Evolutionary conservation across 2,888 invertebrate genomes (phyloP).

Genomic region (Caenorhabditis virilis): DNA sequence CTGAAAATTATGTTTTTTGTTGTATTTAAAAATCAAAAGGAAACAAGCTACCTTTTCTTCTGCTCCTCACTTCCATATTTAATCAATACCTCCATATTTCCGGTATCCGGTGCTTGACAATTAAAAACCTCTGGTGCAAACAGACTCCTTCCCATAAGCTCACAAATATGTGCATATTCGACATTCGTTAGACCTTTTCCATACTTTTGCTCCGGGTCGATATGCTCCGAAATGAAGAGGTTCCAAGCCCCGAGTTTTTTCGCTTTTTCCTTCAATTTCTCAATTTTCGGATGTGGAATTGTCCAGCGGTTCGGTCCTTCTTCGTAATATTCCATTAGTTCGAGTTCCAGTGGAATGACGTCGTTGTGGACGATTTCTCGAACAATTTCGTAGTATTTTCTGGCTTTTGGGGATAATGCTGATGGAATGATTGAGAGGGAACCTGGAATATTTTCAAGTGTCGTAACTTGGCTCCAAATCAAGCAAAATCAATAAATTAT

Average conservation of each 20-base stretch:
- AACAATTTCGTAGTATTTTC: constrained; percentile 68
- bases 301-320: constrained; percentile 67
- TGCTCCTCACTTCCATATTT: constrained; percentile 71
- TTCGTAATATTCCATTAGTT: constrained; percentile 62
- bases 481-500: no score
- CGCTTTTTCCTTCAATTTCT: constrained; percentile 70
- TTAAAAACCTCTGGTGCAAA: constrained; percentile 72
- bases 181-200: constrained; percentile 70
- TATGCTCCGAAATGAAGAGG: constrained; percentile 70
- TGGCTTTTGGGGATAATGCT: constrained; percentile 69
- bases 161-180: constrained; percentile 72
- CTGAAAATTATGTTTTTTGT: background rate
- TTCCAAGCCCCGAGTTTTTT: constrained; percentile 71
- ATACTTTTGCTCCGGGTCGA: constrained; percentile 68
- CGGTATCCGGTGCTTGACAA: constrained; percentile 72
- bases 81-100: constrained; percentile 72
- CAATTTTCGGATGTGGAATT: constrained; percentile 67
- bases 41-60: constrained; percentile 55
- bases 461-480: no score
- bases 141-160: constrained; percentile 70
- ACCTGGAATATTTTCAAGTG: constrained; percentile 51
- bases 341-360: constrained; percentile 69
- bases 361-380: constrained; percentile 69
- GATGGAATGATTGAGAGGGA: constrained; percentile 68
- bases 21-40: background rate